Evolutionary conservation across 2,797 vertebrate species (phyloP).

Genomic region (Eospalax fontanierii): DNA sequence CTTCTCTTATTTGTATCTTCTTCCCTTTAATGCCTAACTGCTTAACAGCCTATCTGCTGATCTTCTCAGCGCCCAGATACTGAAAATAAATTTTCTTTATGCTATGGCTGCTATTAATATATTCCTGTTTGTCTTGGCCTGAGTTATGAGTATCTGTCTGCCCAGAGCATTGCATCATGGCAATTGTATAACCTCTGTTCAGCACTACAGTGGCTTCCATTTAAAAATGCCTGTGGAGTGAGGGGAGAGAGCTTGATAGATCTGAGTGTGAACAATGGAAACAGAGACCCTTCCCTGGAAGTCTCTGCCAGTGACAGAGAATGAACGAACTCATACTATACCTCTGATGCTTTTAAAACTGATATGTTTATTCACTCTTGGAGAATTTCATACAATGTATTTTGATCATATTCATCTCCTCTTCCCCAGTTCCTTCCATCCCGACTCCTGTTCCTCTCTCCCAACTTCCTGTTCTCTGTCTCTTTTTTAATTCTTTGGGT

Average conservation of each 20-base stretch:
- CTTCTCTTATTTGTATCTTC: not conserved
- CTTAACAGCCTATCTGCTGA: conserved; percentile 65
- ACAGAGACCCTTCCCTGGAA: conserved; percentile 6
- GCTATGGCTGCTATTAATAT: conserved; percentile 77
- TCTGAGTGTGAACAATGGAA: not conserved
- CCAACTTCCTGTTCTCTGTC: too few relatives aligned
- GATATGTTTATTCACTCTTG: too few relatives aligned
- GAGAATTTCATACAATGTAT: too few relatives aligned
- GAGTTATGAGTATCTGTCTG: conserved; percentile 81
- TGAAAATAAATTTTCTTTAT: conserved; percentile 81
- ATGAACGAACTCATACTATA: not conserved
- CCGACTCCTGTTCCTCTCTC: too few relatives aligned
- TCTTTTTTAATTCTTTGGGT: too few relatives aligned
- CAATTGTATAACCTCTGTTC: conserved; percentile 68
- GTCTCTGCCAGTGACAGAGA: conserved; percentile 3
- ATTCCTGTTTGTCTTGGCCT: conserved; percentile 85
- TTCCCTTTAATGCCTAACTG: conserved; percentile 65
- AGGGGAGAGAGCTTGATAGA: not conserved
- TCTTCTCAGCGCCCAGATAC: conserved; percentile 62
- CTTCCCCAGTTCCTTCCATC: too few relatives aligned
- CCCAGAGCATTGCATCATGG: conserved; percentile 78
- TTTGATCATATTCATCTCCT: too few relatives aligned
- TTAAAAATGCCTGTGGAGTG: conserved; percentile 20
- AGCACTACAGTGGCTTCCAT: conserved; percentile 66
- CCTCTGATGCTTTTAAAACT: not conserved